Evolutionary conservation across 2,888 invertebrate genomes (phyloP).

Genomic region (Aricia artaxerxes): DNA sequence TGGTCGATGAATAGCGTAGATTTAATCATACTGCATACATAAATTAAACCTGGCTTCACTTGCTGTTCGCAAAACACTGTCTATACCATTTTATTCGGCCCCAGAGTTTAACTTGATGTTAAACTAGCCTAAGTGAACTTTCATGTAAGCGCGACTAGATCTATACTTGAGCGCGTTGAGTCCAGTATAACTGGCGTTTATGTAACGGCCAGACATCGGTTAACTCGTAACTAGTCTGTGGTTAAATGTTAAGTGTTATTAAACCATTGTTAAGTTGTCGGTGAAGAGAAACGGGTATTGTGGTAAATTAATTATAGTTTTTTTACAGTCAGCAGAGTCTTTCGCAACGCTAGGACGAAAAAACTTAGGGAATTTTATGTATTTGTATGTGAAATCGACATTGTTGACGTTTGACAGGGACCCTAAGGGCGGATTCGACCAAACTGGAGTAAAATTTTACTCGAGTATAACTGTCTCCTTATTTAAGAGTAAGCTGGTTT

Average conservation of each 20-base stretch:
- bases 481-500: no score
- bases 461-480: no score
- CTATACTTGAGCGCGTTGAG: slow-evolving; percentile 12
- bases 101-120: background rate
- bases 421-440: no score
- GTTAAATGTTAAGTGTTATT: background rate
- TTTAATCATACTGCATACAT: no score
- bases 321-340: background rate
- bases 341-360: background rate
- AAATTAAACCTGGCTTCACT: background rate
- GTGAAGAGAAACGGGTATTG: background rate
- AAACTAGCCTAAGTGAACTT: slow-evolving; percentile 4
- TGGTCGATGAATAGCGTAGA: no score
- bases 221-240: background rate
- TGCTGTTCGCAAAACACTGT: background rate
- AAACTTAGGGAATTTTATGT: no score
- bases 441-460: no score
- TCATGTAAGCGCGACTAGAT: slow-evolving; percentile 1
- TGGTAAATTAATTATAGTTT: background rate
- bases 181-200: background rate
- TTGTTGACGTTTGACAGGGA: no score
- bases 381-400: no score
- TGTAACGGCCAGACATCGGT: background rate
- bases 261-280: background rate
- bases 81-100: background rate